phyloP scores from a whole-genome alignment of 1,140 invertebrate genomes.

The Bombus picipes region DNA sequence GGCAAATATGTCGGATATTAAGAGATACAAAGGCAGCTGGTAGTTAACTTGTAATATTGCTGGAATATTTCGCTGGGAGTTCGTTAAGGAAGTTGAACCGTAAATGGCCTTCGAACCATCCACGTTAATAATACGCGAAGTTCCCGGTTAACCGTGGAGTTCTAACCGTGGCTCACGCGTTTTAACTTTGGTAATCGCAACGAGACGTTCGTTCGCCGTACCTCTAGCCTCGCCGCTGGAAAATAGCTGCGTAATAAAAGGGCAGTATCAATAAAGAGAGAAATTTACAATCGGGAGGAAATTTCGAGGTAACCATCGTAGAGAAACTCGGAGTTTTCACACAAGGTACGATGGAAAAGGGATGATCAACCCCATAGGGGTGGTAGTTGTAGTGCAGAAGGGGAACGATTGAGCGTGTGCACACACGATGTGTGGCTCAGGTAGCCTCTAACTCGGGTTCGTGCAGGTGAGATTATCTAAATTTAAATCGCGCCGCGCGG shows the following conservation, averaged over 20 bases:
- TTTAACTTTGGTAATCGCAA: conserved; percentile 9
- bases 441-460: conserved; percentile 12
- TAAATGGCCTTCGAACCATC: background rate
- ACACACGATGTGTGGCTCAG: conserved; percentile 4
- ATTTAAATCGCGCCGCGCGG: conserved; percentile 57
- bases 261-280: background rate
- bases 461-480: conserved; percentile 66
- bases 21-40: background rate
- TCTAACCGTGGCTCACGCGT: background rate
- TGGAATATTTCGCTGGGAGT: background rate
- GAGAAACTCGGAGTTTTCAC: background rate
- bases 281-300: background rate
- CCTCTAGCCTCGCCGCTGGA: background rate
- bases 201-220: background rate
- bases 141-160: background rate
- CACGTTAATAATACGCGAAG: background rate
- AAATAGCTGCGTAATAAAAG: background rate
- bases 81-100: background rate
- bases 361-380: background rate
- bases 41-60: background rate
- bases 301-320: background rate
- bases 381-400: too few species aligned
- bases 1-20: background rate
- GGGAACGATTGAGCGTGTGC: too few species aligned
- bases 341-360: background rate